Evolutionary conservation across 2,797 vertebrate genomes (phyloP).

Genomic region (Coilia nasus): DNA sequence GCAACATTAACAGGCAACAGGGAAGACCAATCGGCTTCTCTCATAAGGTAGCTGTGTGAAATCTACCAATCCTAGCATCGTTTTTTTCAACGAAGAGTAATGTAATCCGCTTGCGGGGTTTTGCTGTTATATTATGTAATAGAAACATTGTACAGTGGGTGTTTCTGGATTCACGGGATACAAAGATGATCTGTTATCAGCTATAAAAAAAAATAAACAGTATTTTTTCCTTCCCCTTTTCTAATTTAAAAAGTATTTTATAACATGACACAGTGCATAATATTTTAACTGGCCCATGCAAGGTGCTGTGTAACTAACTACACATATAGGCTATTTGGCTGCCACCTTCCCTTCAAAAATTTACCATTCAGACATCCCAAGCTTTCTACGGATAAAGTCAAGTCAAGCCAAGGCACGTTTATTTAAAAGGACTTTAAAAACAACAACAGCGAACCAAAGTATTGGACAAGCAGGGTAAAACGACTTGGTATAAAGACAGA

Average conservation of each 20-base stretch:
- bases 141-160: not conserved
- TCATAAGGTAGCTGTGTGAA: not conserved
- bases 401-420: too few relatives aligned
- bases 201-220: not conserved
- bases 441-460: too few relatives aligned
- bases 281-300: too few relatives aligned
- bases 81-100: not conserved
- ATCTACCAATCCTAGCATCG: not conserved
- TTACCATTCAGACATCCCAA: too few relatives aligned
- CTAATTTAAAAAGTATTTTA: not conserved
- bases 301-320: not conserved
- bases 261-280: not conserved
- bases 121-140: slow-evolving; percentile 34
- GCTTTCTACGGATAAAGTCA: too few relatives aligned
- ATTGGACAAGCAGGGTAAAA: too few relatives aligned
- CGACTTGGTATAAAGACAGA: too few relatives aligned
- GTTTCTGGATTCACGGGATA: not conserved
- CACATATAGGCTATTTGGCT: too few relatives aligned
- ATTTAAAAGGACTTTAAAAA: too few relatives aligned
- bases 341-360: too few relatives aligned
- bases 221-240: not conserved
- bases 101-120: not conserved
- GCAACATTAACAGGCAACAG: slow-evolving; percentile 57
- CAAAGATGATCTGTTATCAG: slow-evolving; percentile 11
- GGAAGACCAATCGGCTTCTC: slow-evolving; percentile 55